Percentiles rank a stretch among this genome's conserved stretches.
phyloP scores from a whole-genome alignment of 2,797 vertebrate species.

The Loris lydekkerianus region DNA sequence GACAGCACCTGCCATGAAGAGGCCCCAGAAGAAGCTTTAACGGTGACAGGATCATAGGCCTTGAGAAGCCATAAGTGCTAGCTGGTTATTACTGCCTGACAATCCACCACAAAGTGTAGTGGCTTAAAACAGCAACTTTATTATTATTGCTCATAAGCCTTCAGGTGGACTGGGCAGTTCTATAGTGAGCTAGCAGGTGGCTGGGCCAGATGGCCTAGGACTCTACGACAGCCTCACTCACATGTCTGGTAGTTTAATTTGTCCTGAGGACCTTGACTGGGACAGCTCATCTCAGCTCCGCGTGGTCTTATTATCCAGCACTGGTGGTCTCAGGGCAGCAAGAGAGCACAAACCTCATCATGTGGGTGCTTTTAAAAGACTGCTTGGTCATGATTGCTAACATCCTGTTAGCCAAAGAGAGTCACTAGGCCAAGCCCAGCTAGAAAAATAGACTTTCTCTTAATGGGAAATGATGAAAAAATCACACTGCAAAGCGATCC shows the following conservation, averaged over 20 bases:
- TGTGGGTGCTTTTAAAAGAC: neutral
- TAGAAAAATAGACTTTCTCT: neutral
- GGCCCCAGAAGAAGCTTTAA: neutral
- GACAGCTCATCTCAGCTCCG: neutral
- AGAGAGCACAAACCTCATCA: neutral
- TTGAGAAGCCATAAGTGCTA: neutral
- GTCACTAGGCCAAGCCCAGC: neutral
- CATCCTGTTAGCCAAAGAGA: neutral
- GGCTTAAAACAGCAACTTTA: neutral
- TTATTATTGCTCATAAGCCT: neutral
- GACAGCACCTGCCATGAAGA: neutral
- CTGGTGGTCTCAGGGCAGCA: neutral
- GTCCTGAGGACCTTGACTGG: neutral
- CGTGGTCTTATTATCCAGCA: neutral
- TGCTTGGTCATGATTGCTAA: neutral
- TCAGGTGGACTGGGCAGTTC: neutral
- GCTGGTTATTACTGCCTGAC: neutral
- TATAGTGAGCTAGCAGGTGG: neutral
- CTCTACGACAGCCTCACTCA: neutral
- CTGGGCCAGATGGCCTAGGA: neutral
- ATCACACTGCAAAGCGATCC: neutral
- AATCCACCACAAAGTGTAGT: neutral
- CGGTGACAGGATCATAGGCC: neutral
- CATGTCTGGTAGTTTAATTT: neutral
- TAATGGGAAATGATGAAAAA: neutral